phyloP scores from a whole-genome alignment of 2,888 invertebrate genomes.

The Drosophila paramelanica region DNA sequence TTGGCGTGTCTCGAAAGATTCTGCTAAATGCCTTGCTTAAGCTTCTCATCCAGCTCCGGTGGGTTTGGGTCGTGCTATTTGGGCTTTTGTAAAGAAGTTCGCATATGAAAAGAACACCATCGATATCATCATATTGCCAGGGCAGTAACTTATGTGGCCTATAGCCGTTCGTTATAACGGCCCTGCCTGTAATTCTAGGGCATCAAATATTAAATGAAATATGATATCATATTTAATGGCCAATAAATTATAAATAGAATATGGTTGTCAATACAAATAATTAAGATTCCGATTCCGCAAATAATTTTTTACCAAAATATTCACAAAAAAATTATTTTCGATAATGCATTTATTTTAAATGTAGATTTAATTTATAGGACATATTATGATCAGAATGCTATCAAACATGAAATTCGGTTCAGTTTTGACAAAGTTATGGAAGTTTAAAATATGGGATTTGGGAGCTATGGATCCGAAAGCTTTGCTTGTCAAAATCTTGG shows the following conservation, averaged over 20 bases:
- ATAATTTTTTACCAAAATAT: too few species aligned
- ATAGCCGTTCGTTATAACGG: neutral
- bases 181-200: neutral
- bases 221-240: neutral
- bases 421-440: too few species aligned
- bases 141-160: neutral
- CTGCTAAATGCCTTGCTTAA: neutral
- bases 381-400: too few species aligned
- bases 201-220: neutral
- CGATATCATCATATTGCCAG: constrained; percentile 13
- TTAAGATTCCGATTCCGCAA: too few species aligned
- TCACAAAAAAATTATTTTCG: too few species aligned
- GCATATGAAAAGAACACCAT: constrained; percentile 6
- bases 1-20: neutral
- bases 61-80: neutral
- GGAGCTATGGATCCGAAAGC: too few species aligned
- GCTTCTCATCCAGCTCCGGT: constrained; percentile 3
- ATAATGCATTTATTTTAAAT: too few species aligned
- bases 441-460: too few species aligned
- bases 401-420: too few species aligned
- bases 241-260: neutral
- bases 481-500: too few species aligned
- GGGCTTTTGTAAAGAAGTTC: constrained; percentile 3
- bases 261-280: too few species aligned
- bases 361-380: too few species aligned